phyloP scores from a whole-genome alignment of 2,888 invertebrate species.

The Troides aeacus region DNA sequence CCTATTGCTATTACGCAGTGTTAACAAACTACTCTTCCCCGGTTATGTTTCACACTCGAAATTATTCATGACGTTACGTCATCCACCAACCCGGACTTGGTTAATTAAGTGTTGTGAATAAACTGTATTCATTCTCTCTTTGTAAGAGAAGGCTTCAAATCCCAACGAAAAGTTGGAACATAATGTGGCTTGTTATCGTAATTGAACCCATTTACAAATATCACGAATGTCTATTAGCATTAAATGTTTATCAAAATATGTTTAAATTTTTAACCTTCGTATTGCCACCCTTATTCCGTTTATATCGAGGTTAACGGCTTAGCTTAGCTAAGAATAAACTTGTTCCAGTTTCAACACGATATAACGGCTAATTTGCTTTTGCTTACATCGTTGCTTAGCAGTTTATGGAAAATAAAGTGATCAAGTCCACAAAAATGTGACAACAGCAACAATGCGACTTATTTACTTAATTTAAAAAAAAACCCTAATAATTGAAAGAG shows the following conservation, averaged over 20 bases:
- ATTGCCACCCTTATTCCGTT: constrained; percentile 1
- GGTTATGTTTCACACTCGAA: too few relatives aligned
- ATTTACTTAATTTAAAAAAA: not conserved
- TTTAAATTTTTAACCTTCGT: not conserved
- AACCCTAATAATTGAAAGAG: not conserved
- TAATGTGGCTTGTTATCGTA: not conserved
- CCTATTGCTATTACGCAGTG: too few relatives aligned
- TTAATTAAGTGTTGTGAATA: not conserved
- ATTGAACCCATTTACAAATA: not conserved
- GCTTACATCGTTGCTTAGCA: not conserved
- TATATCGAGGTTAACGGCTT: constrained; percentile 1
- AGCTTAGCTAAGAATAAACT: constrained; percentile 8
- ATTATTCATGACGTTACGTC: too few relatives aligned
- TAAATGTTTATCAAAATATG: not conserved
- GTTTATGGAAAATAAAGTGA: not conserved
- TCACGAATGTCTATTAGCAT: not conserved
- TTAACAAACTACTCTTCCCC: too few relatives aligned
- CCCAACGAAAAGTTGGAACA: too few relatives aligned
- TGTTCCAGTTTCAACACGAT: constrained; percentile 5
- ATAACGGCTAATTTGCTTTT: constrained; percentile 5
- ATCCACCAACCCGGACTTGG: too few relatives aligned
- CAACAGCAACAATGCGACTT: too few relatives aligned
- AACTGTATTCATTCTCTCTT: not conserved
- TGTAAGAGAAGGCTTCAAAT: too few relatives aligned
- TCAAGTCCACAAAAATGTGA: not conserved